These are phyloP conservation scores for Microctonus brassicae DNA, from an alignment of 2,888 invertebrate genomes.

Conservation along the genomic window DNA sequence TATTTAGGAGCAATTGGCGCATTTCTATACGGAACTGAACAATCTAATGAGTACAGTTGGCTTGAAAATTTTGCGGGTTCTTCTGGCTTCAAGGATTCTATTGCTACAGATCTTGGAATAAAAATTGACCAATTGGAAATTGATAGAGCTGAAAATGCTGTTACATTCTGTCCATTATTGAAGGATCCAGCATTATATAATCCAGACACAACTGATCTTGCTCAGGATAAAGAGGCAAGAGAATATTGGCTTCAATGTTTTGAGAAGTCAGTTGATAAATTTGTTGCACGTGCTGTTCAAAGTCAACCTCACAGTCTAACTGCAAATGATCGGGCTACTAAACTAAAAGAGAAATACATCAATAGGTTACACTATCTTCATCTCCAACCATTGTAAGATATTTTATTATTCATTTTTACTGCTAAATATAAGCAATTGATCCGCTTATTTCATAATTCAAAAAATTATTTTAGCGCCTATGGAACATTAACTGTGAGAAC, in stretches of 20 bases:
- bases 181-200: slow-evolving; percentile 83
- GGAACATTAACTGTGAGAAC: slow-evolving; percentile 90
- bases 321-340: slow-evolving; percentile 83
- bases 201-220: slow-evolving; percentile 93
- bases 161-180: slow-evolving; percentile 82
- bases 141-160: slow-evolving; percentile 70
- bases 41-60: slow-evolving; percentile 76
- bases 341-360: slow-evolving; percentile 87
- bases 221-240: slow-evolving; percentile 85
- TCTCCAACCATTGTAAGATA: slow-evolving; percentile 83
- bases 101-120: slow-evolving; percentile 66
- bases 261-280: slow-evolving; percentile 87
- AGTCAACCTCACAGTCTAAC: slow-evolving; percentile 84
- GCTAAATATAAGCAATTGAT: not conserved
- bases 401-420: slow-evolving; percentile 14
- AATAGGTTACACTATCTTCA: slow-evolving; percentile 82
- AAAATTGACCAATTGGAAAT: slow-evolving; percentile 68
- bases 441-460: not conserved
- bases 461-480: slow-evolving; percentile 73
- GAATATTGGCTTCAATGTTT: slow-evolving; percentile 94
- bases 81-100: slow-evolving; percentile 73
- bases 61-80: slow-evolving; percentile 79
- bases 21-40: slow-evolving; percentile 76
- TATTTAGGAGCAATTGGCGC: slow-evolving; percentile 80
- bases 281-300: slow-evolving; percentile 84